Evolutionary conservation across 2,888 invertebrate species (phyloP), one percentile per base, ranked within the genome.

Genomic region (Lapara coniferarum): DNA sequence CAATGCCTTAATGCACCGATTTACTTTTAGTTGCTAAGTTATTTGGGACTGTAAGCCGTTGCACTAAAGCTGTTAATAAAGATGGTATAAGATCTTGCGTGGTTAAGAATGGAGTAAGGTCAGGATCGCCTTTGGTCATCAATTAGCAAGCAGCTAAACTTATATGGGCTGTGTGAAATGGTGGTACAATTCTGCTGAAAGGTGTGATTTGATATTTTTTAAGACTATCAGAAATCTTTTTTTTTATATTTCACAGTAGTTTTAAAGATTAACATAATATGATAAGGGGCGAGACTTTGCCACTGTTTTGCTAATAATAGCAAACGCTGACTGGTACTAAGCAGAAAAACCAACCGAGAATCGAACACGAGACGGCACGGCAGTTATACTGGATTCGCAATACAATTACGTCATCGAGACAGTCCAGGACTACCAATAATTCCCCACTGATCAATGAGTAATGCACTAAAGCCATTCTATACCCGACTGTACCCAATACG

Each of bases 121-220:
- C 86, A 85, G 80, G 82, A 82, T 78, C 81, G 79, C 70, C 75
- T 81, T 80, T 81, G 77, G 79, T 81, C 75, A 81, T 80, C 81
- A 86, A 86, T 90, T 89, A 90, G 80, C 83, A 72, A 67, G 69
- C 70, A 74, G 76, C 74, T 76, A 76, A 78, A 74, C 73, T 74
- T 73, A 78, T 73, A 81, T 84, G 73, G 83, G 81, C 74, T 76
- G 78, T 78, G 77, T 79, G 78, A 81, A 82, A 81, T 25, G 73
- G 74, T 68, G 73, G 78, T 75, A 77, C 71, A 70, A 53, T 71
- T 67, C 52, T 69, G 52, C 69, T 68, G 59, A 72, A 56, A 70
- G 70, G 68, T 67, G 30, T 49, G 10, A 5, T 37, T 68, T 37
- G 55, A 57, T 49, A 46, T 51, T 0, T 16, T 10, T 13, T 13